Conservation (phyloP, 2,888 invertebrate species). For the Acleris cristana region DNA sequence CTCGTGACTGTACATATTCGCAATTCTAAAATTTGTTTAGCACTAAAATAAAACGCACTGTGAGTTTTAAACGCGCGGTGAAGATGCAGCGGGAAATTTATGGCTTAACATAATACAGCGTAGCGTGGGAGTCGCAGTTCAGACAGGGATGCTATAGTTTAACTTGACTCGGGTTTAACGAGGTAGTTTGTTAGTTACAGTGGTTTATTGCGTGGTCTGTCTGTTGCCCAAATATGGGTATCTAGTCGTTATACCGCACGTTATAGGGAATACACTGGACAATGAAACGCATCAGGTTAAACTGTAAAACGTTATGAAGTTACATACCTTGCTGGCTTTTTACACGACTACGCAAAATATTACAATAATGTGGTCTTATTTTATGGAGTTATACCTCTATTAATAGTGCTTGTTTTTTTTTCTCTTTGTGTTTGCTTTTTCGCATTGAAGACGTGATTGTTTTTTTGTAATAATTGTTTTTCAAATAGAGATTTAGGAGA, state of each 20-base stretch:
- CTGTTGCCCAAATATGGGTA: conserved; percentile 22
- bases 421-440: too few relatives aligned
- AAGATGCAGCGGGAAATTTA: conserved; percentile 8
- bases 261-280: conserved; percentile 16
- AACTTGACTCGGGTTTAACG: conserved; percentile 18
- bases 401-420: too few relatives aligned
- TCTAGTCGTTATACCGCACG: neutral
- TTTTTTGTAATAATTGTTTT: too few relatives aligned
- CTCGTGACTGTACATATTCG: too few relatives aligned
- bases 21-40: too few relatives aligned
- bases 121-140: conserved; percentile 25
- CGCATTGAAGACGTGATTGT: too few relatives aligned
- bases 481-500: too few relatives aligned
- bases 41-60: conserved; percentile 17
- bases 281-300: neutral
- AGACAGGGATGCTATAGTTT: neutral
- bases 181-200: conserved; percentile 18
- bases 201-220: conserved; percentile 16
- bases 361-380: too few relatives aligned
- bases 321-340: neutral
- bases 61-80: conserved; percentile 4
- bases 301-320: neutral
- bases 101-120: neutral
- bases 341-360: too few relatives aligned
- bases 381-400: too few relatives aligned